Evolutionary conservation across 2,888 invertebrate species (phyloP), one percentile per base, ranked within the genome.

Genomic region (Electrophaes corylata): DNA sequence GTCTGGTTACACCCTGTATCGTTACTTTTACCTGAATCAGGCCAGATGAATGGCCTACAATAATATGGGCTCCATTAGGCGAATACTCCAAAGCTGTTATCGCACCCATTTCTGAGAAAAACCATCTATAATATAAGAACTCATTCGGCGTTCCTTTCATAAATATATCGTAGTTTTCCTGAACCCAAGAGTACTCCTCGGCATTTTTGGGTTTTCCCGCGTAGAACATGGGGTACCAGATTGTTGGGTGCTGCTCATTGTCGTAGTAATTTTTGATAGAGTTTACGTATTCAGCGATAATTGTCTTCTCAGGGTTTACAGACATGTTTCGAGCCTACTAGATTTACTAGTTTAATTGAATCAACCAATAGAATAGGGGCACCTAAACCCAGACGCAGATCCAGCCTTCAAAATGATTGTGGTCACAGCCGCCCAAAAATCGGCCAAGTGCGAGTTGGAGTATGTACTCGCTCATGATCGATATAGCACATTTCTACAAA

Each of bases 11-110:
- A 16, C 37, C 37, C 37, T 16, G 16, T 37, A 16, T n/a, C 31
- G 16, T 16, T 37, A 16, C 16, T 47, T n/a, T 52, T 73, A 92
- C 93, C 89, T 93, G 92, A 65, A 93, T 89, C 58, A 83, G 67
- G 39, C 93, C 93, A 5, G 89, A 83, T 20, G 92, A 88, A 75
- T 91, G 92, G 8, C 86, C 86, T 20, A 85, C 83, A 43, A 89
- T 83, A 70, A 93, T 74, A 62, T 84, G 69, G 45, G 78, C 72
- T 16, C 92, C 92, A 61, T 84, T 78, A 5, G 84, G 82, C 20
- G 91, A 85, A 71, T 84, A 93, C 62, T 82, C 81, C 54, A 91
- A 67, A 23, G 86, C 76, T 33, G 82, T 83, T 57, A 88, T 82
- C 52, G 74, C 78, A 1, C 89, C 88, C 61, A 79, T 70, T 69